Evolutionary conservation across 64 coral and sea anemone genomes (phyloP), one percentile per base, ranked within the genome.

Genomic region (Catalaphyllia jardinei): DNA sequence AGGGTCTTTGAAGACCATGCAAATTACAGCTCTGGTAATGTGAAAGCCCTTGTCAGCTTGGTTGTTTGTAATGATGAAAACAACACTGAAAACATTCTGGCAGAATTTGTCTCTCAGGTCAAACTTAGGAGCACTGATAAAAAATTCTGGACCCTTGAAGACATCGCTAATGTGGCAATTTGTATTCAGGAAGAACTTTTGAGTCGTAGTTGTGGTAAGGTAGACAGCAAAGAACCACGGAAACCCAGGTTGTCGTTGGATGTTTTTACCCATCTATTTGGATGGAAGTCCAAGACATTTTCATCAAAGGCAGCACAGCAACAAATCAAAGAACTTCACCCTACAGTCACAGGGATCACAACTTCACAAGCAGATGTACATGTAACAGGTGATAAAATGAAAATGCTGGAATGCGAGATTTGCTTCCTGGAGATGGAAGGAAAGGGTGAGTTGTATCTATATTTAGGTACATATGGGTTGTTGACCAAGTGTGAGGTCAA

Each of bases 201-300:
- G 30, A 19, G 31, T 22, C 16, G 30, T 20, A 9, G 5, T 5
- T 35, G 24, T 62, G 54, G 29, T 1, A 31, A 71, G 52, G 65
- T 12, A 12, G 27, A 90, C 12, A 59, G 10, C 79, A 81, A 59
- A 31, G 79, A 69, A 25, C 67, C 88, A 19, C 13, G 31, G 15
- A 79, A 90, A 73, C 35, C 64, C 18, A 80, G 62, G 29, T 12
- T 81, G 22, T 77, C 87, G 10, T 19, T 88, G 27, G 55, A 64
- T 59, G 18, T 52, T 24, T 90, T 90, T 73, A 50, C n/a, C 9
- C 38, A 81, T 28, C 61, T 86, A 63, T 83, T 85, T 91, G 89
- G 89, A 62, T 91, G 80, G 71, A 76, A 39, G 38, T 78, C 79
- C 29, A 86, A 50, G n/a, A 65, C 63, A 29, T 91, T 33, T 35